phyloP scores from a whole-genome alignment of 1,140 invertebrate genomes.

The Calephelis virginiensis region DNA sequence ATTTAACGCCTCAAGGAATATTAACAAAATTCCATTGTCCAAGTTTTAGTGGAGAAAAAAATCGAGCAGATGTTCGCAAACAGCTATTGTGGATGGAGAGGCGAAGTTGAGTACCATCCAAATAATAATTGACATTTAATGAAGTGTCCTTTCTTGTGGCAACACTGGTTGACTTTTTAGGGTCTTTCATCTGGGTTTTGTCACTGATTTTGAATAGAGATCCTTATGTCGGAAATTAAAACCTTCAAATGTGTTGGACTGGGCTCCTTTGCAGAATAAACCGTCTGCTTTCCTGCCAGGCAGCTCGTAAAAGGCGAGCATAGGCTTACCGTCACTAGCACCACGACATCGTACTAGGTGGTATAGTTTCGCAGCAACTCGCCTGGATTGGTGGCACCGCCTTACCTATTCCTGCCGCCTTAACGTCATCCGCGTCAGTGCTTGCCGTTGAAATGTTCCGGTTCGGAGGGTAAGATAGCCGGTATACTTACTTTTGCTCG shows the following conservation, averaged over 20 bases:
- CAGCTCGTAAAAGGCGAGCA: no score
- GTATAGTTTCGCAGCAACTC: no score
- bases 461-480: no score
- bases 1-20: conserved; percentile 50
- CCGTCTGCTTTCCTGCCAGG: no score
- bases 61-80: conserved; percentile 49
- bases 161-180: conserved; percentile 31
- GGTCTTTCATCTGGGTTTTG: conserved; percentile 14
- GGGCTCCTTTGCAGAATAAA: no score
- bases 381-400: no score
- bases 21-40: conserved; percentile 41
- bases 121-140: conserved; percentile 57
- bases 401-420: no score
- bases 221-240: background rate
- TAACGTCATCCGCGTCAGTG: no score
- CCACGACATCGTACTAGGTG: no score
- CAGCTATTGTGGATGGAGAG: conserved; percentile 38
- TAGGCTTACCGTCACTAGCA: no score
- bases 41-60: conserved; percentile 35
- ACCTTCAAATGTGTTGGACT: background rate
- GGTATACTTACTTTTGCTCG: no score
- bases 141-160: conserved; percentile 42
- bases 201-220: background rate
- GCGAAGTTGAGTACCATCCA: conserved; percentile 40
- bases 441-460: no score